Evolutionary conservation across 2,888 invertebrate species (phyloP).

Genomic region (Diadromus collaris): DNA sequence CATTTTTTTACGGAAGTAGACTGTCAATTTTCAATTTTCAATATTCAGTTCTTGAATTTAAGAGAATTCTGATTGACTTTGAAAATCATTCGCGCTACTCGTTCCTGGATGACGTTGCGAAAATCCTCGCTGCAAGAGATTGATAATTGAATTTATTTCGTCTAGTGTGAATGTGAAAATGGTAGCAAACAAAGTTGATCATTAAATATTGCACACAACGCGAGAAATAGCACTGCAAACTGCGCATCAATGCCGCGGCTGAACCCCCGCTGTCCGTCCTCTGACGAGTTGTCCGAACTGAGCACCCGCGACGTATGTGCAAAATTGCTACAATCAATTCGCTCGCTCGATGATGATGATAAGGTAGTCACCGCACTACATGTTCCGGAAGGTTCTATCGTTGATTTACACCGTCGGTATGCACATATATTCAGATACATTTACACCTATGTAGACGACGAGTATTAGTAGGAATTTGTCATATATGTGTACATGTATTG

Average conservation of each 20-base stretch:
- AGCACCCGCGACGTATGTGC: conserved; percentile 20
- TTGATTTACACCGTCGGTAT: conserved; percentile 3
- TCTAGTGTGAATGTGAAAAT: not conserved
- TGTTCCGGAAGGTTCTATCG: conserved; percentile 52
- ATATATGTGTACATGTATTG: not conserved
- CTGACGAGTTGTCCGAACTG: conserved; percentile 13
- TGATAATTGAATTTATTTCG: not conserved
- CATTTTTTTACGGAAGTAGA: not conserved
- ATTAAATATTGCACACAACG: conserved; percentile 39
- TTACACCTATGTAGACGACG: not conserved
- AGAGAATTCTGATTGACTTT: not conserved
- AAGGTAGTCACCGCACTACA: conserved; percentile 32
- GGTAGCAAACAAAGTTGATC: not conserved
- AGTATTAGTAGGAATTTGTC: not conserved
- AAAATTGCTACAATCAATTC: conserved; percentile 51
- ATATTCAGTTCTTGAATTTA: not conserved
- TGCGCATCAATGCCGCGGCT: conserved; percentile 51
- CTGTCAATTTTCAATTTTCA: not conserved
- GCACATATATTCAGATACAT: not conserved
- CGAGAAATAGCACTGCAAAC: conserved; percentile 31
- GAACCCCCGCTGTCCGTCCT: no score
- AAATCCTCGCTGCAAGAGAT: not conserved
- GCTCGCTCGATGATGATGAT: conserved; percentile 47
- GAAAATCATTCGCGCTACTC: not conserved
- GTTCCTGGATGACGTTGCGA: not conserved